A percentile compares a stretch with the other conserved stretches of the same genome.
Conservation (phyloP, 2,113 vertebrate genomes). For the Monopterus albus region DNA sequence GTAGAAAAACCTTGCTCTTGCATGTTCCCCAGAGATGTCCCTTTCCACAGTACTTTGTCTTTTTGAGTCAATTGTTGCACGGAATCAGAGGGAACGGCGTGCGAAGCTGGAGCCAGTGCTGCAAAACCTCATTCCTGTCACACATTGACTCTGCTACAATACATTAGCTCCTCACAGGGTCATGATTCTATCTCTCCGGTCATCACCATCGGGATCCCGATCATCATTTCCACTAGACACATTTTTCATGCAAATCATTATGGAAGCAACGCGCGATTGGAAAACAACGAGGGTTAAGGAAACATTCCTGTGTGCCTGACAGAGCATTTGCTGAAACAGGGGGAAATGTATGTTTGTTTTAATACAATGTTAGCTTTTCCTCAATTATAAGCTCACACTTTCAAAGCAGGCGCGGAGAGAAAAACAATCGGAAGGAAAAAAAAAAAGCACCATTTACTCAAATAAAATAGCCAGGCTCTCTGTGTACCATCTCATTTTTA, state of each 20-base stretch:
- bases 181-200: conserved; percentile 70
- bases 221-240: conserved; percentile 70
- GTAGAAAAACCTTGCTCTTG: conserved; percentile 75
- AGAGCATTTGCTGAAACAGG: conserved; percentile 63
- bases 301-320: conserved; percentile 65
- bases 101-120: conserved; percentile 41
- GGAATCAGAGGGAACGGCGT: conserved; percentile 55
- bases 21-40: conserved; percentile 69
- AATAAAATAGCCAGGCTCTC: conserved; percentile 9
- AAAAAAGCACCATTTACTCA: conserved; percentile 24
- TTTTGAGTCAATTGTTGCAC: conserved; percentile 78
- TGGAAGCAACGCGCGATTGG: conserved; percentile 49
- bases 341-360: conserved; percentile 53
- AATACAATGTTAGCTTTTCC: conserved; percentile 40
- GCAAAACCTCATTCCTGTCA: conserved; percentile 78
- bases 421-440: not conserved
- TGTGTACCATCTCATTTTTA: conserved; percentile 30
- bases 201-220: conserved; percentile 74
- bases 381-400: conserved; percentile 57
- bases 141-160: conserved; percentile 71
- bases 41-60: conserved; percentile 80
- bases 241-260: conserved; percentile 78
- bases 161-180: conserved; percentile 80
- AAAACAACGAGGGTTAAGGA: conserved; percentile 66
- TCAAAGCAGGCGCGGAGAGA: not conserved